phyloP scores from a whole-genome alignment of 2,797 vertebrate species.

The Rhynchonycteris naso region DNA sequence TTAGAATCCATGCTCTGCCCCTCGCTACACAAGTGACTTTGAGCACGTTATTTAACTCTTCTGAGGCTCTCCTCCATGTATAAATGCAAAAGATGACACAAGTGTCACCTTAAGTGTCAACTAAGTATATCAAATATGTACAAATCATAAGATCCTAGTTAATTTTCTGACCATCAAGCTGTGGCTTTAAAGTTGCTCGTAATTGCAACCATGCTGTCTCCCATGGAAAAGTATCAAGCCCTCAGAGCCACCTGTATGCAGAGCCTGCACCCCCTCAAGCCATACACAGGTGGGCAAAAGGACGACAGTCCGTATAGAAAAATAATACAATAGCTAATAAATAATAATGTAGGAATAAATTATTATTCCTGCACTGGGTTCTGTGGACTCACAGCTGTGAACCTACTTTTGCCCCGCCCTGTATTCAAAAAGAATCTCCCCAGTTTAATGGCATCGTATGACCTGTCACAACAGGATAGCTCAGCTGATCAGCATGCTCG shows the following conservation, averaged over 20 bases:
- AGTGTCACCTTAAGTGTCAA: background rate
- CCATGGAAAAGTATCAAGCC: background rate
- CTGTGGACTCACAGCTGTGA: background rate
- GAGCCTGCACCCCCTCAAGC: background rate
- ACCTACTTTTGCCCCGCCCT: background rate
- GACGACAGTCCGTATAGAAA: background rate
- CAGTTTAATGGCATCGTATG: background rate
- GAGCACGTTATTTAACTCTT: background rate
- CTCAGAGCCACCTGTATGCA: background rate
- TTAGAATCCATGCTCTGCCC: background rate
- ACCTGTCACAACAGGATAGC: background rate
- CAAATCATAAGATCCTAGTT: background rate
- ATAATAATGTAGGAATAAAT: background rate
- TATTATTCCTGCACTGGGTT: too few relatives aligned
- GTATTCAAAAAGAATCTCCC: background rate
- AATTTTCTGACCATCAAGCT: constrained; percentile 62
- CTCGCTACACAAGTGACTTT: background rate
- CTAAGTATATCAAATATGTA: background rate
- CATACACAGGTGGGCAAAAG: background rate
- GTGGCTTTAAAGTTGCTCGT: constrained; percentile 54
- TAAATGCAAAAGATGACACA: background rate
- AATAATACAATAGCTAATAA: background rate
- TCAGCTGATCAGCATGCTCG: background rate
- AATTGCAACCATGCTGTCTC: background rate
- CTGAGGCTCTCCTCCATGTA: background rate